phyloP scores from a whole-genome alignment of 2,797 vertebrate genomes.

The Sebastolobus alascanus region DNA sequence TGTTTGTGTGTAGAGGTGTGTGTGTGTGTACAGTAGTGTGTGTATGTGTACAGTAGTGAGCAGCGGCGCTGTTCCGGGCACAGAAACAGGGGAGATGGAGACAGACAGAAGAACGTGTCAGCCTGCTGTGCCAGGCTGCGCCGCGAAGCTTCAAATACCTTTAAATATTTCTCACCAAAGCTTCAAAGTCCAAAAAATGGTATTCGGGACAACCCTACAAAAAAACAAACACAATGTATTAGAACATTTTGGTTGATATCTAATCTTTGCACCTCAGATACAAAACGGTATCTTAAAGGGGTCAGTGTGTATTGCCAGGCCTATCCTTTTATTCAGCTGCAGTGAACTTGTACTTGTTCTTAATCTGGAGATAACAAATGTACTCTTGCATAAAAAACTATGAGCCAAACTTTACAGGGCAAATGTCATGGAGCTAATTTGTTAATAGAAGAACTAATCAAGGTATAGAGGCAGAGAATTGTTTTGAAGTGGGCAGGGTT shows the following conservation, averaged over 20 bases:
- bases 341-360: background rate
- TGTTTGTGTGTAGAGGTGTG: no score
- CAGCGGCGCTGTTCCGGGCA: no score
- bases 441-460: conserved; percentile 40
- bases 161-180: no score
- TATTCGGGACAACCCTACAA: background rate
- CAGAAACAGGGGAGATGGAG: no score
- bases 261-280: background rate
- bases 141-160: no score
- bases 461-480: conserved; percentile 9
- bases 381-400: background rate
- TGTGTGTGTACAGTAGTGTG: no score
- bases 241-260: background rate
- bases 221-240: background rate
- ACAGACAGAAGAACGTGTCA: no score
- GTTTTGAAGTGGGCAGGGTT: conserved; percentile 30
- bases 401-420: conserved; percentile 6
- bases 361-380: conserved; percentile 1
- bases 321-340: background rate
- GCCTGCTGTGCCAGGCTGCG: no score
- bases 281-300: background rate
- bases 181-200: no score
- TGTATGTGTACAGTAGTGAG: no score
- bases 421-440: conserved; percentile 35
- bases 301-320: background rate